Percentiles rank a stretch among this genome's conserved stretches.
phyloP scores from a whole-genome alignment of 1,140 invertebrate species.

The Babylonia areolata region DNA sequence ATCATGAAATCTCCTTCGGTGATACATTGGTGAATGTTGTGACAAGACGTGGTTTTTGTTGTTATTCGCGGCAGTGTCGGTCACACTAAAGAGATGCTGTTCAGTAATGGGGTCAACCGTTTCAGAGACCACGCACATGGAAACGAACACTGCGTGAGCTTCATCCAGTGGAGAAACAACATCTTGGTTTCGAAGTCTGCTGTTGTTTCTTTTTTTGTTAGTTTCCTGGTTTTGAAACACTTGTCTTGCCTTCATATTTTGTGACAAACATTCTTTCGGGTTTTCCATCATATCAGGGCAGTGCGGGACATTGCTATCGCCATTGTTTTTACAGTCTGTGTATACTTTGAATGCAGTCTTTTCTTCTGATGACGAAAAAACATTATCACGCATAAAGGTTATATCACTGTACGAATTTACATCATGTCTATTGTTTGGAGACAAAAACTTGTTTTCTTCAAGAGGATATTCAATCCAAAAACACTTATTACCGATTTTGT shows the following conservation, averaged over 20 bases:
- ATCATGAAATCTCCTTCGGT: background rate
- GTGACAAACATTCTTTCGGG: too few relatives aligned
- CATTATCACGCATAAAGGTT: too few relatives aligned
- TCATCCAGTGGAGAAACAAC: background rate
- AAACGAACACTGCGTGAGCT: background rate
- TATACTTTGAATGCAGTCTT: too few relatives aligned
- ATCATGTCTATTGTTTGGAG: too few relatives aligned
- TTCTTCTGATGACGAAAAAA: too few relatives aligned
- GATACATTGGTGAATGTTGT: background rate
- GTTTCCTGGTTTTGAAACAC: too few relatives aligned
- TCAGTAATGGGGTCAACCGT: background rate
- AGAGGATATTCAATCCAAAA: background rate
- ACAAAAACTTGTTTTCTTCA: background rate
- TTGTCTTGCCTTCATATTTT: too few relatives aligned
- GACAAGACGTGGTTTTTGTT: background rate
- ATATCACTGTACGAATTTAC: too few relatives aligned
- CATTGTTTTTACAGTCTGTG: too few relatives aligned
- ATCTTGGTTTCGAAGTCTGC: background rate
- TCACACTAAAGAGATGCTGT: background rate
- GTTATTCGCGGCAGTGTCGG: background rate
- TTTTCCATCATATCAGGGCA: too few relatives aligned
- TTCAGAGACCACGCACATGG: background rate
- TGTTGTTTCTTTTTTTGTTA: too few relatives aligned
- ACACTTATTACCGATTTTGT: background rate
- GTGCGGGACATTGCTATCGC: too few relatives aligned